Evolutionary conservation across 1,140 invertebrate genomes (phyloP), one percentile per base, ranked within the genome.

Genomic region (Bombus waltoni): DNA sequence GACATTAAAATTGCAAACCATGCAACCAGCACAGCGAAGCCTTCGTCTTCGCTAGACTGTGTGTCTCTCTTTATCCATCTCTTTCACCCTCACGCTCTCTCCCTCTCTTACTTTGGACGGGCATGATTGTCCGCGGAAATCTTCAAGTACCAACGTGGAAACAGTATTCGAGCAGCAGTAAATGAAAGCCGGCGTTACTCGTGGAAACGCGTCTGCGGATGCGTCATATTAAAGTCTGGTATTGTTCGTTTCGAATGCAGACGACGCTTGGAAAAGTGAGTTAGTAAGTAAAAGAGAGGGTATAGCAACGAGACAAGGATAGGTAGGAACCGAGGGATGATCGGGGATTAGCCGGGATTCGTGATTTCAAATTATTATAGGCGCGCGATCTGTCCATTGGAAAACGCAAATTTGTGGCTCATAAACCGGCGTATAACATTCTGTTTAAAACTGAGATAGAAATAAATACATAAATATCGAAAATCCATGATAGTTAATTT

Each of bases 1-100:
- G 83, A 83, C 87, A 92, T 93, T 93, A 93, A 93, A 93, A 93
- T 93, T 93, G 92, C 92, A 93, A 93, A 91, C 85, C 86, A 87
- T 73, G 86, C 91, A 88, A 78, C 77, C 83, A 44, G 77, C 68
- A 53, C 44, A 53, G 28, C 73, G 53, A 73, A n/a, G 42, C 73
- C 71, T 42, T 42, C 70, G 57, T 89, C 77, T 72, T 81, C 76
- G 72, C 85, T 44, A 78, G 79, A 42, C 59, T 84, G 32, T 44
- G 25, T 65, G 15, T 59, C 42, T 57, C 44, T 72, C 40, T 62
- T 35, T 42, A 11, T 35, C 59, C 35, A 32, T 74, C 15, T 47
- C 77, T n/a, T 40, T 40, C 59, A 47, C 62, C 59, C 44, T 40
- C 32, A 4, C 2, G 0, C 40, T 53, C 22, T 74, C 28, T 59